These are phyloP conservation scores for Microcebus tavaratra DNA, from an alignment of 2,113 vertebrate genomes.

Conservation along the genomic window DNA sequence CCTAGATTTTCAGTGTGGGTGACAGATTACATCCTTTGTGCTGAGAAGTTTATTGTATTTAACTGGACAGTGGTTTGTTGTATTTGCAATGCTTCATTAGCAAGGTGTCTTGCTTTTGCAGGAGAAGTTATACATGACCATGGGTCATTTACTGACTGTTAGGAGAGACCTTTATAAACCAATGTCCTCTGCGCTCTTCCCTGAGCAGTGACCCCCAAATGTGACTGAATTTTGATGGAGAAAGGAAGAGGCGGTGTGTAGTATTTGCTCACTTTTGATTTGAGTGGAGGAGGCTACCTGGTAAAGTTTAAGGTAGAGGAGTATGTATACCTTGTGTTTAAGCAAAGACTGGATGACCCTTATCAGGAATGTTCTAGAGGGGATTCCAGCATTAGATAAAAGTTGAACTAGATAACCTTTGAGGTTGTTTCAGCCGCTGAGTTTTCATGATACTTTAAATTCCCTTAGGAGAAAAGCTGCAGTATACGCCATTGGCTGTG, in stretches of 20 bases:
- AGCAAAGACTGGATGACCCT: neutral
- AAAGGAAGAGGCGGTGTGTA: neutral
- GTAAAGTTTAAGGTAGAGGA: neutral
- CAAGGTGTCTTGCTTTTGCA: conserved; percentile 67
- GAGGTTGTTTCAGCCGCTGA: conserved; percentile 24
- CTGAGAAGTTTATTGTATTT: conserved; percentile 72
- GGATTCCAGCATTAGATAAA: conserved; percentile 40
- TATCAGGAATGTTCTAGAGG: conserved; percentile 27
- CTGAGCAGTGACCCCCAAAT: neutral
- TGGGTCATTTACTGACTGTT: neutral
- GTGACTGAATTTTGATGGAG: neutral
- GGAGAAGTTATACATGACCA: neutral
- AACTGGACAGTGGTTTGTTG: conserved; percentile 72
- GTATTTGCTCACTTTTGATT: neutral
- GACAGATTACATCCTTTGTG: conserved; percentile 71
- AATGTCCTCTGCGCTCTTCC: neutral
- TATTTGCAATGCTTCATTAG: conserved; percentile 72
- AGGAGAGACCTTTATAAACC: neutral
- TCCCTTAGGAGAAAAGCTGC: conserved; percentile 2
- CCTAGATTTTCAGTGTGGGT: conserved; percentile 64
- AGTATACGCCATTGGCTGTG: neutral
- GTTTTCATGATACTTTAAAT: conserved; percentile 51
- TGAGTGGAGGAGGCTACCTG: neutral
- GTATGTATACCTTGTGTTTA: neutral
- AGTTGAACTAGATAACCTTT: conserved; percentile 39